These are phyloP conservation scores for Varanus salvator DNA, from an alignment of 2,113 vertebrate species.

Conservation along the genomic window DNA sequence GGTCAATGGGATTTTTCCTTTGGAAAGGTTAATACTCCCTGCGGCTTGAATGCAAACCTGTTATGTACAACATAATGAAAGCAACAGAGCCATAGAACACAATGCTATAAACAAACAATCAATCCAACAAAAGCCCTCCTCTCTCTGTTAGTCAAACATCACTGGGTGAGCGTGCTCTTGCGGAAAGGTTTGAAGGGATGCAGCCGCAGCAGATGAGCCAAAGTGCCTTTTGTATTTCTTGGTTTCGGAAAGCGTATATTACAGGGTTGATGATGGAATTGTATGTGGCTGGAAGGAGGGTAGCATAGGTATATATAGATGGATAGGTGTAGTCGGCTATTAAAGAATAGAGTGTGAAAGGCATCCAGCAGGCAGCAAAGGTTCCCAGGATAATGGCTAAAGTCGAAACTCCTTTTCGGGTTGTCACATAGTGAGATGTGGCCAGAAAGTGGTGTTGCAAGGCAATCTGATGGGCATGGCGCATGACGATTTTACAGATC, in stretches of 20 bases:
- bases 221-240: slow-evolving; percentile 98
- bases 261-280: slow-evolving; percentile 99
- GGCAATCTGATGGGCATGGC: slow-evolving; percentile 97
- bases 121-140: neutral
- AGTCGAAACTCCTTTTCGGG: slow-evolving; percentile 97
- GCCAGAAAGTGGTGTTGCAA: slow-evolving; percentile 98
- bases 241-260: slow-evolving; percentile 98
- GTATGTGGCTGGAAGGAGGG: slow-evolving; percentile 97
- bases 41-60: slow-evolving; percentile 49
- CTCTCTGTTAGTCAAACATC: slow-evolving; percentile 85
- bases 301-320: slow-evolving; percentile 97
- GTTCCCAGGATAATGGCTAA: slow-evolving; percentile 97
- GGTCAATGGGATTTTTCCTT: slow-evolving; percentile 51
- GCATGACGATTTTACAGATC: slow-evolving; percentile 98
- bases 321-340: slow-evolving; percentile 98
- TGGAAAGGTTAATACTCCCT: slow-evolving; percentile 55
- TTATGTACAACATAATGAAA: slow-evolving; percentile 49
- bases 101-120: neutral
- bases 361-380: slow-evolving; percentile 99
- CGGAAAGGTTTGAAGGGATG: slow-evolving; percentile 87
- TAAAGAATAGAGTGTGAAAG: slow-evolving; percentile 96
- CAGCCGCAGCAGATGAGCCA: slow-evolving; percentile 97
- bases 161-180: slow-evolving; percentile 93
- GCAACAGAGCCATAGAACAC: slow-evolving; percentile 45
- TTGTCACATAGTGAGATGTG: slow-evolving; percentile 98